A percentile compares a stretch with the other conserved stretches of the same genome.
Conservation (phyloP, 2,888 invertebrate genomes). For the Napeogenes inachia region DNA sequence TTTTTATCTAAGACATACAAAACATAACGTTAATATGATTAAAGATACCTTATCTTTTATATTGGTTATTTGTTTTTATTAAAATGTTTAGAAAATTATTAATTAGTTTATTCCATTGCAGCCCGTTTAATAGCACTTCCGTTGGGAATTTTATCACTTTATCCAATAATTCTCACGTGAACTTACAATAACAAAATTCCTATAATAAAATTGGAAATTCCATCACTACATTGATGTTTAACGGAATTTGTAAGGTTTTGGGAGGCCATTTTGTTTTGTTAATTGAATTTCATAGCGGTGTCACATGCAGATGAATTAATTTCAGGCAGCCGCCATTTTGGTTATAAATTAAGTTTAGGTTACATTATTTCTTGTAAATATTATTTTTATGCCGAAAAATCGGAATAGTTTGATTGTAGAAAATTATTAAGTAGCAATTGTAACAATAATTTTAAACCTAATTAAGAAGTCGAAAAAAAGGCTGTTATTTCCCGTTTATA, state of each 20-base stretch:
- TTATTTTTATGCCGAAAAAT: too few relatives aligned
- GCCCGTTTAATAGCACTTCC: slow-evolving; percentile 25
- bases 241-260: slow-evolving; percentile 32
- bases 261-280: slow-evolving; percentile 31
- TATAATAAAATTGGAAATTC: slow-evolving; percentile 34
- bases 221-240: slow-evolving; percentile 34
- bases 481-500: too few relatives aligned
- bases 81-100: not conserved
- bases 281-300: slow-evolving; percentile 34
- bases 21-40: too few relatives aligned
- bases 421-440: too few relatives aligned
- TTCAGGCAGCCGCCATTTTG: not conserved
- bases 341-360: not conserved
- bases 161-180: slow-evolving; percentile 27
- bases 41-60: not conserved
- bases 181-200: slow-evolving; percentile 33
- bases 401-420: too few relatives aligned
- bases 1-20: too few relatives aligned
- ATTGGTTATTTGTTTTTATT: not conserved
- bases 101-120: slow-evolving; percentile 12
- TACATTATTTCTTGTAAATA: too few relatives aligned
- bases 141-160: slow-evolving; percentile 24
- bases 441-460: too few relatives aligned
- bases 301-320: slow-evolving; percentile 29
- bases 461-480: too few relatives aligned